Percentiles rank a stretch among this genome's conserved stretches.
Evolutionary conservation across 2,888 invertebrate genomes (phyloP).

Genomic region (Pseudococcus viburni): DNA sequence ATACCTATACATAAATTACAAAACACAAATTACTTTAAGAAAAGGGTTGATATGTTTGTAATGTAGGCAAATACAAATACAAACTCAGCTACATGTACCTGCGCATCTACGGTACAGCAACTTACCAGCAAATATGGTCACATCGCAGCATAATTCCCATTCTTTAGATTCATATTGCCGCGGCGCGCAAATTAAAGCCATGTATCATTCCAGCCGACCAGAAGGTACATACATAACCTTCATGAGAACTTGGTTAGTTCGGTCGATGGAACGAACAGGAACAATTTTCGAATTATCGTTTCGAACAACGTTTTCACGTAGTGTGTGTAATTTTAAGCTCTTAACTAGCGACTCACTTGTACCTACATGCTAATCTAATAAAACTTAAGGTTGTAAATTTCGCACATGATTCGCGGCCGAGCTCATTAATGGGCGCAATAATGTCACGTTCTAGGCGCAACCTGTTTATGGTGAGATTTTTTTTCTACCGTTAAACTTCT

Average conservation of each 20-base stretch:
- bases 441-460: constrained; percentile 41
- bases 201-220: constrained; percentile 28
- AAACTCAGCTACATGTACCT: not conserved
- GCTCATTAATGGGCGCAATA: constrained; percentile 45
- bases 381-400: constrained; percentile 49
- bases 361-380: constrained; percentile 35
- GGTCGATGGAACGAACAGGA: not conserved
- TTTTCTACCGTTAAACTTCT: not conserved
- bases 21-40: too few relatives aligned
- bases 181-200: constrained; percentile 25
- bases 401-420: constrained; percentile 48
- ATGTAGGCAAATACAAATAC: too few relatives aligned
- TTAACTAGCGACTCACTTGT: constrained; percentile 16
- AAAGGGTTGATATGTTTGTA: too few relatives aligned
- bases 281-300: constrained; percentile 32
- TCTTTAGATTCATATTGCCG: constrained; percentile 16
- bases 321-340: constrained; percentile 12
- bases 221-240: constrained; percentile 1
- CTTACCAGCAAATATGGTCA: not conserved
- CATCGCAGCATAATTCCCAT: constrained; percentile 32
- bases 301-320: constrained; percentile 29
- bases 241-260: not conserved
- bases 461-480: constrained; percentile 4
- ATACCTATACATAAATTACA: too few relatives aligned
- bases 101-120: not conserved